Base-by-base conservation (phyloP, 2,888 invertebrate genomes). In the Chloromyia formosa region DNA sequence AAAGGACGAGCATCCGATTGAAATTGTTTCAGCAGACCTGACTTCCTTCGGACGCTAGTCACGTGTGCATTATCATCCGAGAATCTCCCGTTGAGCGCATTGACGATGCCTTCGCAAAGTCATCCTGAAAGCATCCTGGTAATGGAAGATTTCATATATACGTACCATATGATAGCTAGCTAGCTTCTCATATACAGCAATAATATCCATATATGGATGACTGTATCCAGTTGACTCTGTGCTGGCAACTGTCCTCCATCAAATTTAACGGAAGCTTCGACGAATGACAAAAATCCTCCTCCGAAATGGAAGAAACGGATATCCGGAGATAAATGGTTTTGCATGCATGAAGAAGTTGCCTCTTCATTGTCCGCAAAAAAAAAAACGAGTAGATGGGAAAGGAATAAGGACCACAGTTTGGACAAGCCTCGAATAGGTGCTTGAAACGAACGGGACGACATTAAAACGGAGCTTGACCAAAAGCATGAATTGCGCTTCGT, bases 291-390 rank as follows among this genome's bases (percentile, higher is more conserved):
- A 73, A 61, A 73, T 60, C 42, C 45, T 60, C n/a, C 20, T 58
- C 45, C 10, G 40, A 58, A 56, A 66, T 56, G 54, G 68, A 69
- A 74, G 72, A 75, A 75, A 76, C 77, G 77, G 77, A 77, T 66
- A 76, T 77, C 77, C 77, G 76, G 75, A 77, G 75, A 77, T 77
- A 77, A 77, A 77, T 77, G 77, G 76, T 77, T 77, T 77, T 77
- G 77, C 75, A 77, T 75, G 76, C 77, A 75, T 75, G 75, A 76
- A 69, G 72, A 76, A 77, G 22, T 73, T 58, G 27, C 27, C 27
- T 23, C 10, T 23, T 35, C 27, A 35, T 35, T 7, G 27, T 35
- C 27, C 27, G 7, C 27, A 35, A 2, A 35, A 35, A 35, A 35
- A 35, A 35, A 35, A 62, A 14, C 62, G 40, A 40, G 23, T 23